A percentile compares a stretch with the other conserved stretches of the same genome.
Conservation (phyloP, 1,140 invertebrate genomes). For the Glossosoma conforme region DNA sequence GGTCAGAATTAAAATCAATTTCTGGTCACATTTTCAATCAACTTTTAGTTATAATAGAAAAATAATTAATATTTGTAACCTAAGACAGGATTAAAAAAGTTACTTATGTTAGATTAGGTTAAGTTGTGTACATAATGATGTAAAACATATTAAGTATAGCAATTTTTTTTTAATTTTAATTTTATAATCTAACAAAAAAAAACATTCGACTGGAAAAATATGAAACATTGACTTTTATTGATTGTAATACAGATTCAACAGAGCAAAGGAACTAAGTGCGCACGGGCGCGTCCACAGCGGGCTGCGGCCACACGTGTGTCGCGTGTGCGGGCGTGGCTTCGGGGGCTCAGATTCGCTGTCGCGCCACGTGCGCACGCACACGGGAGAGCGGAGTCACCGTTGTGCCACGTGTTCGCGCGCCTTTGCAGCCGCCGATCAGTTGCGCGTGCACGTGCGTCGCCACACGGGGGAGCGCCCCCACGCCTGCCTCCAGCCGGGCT, state of each 20-base stretch:
- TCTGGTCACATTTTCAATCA: too few species aligned
- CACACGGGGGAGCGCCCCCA: conserved; percentile 38
- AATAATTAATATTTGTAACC: too few species aligned
- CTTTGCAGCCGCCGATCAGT: conserved; percentile 41
- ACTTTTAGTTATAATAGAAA: too few species aligned
- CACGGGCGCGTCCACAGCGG: conserved; percentile 66
- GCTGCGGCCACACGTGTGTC: conserved; percentile 54
- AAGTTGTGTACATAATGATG: too few species aligned
- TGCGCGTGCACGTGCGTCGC: conserved; percentile 50
- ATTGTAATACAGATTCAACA: conserved; percentile 28
- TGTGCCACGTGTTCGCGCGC: conserved; percentile 42
- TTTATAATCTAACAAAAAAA: too few species aligned
- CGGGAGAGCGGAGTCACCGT: conserved; percentile 53
- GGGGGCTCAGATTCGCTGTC: conserved; percentile 41
- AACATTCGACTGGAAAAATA: too few species aligned
- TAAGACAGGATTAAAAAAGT: too few species aligned
- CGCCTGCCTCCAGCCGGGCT: conserved; percentile 54
- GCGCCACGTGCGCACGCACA: conserved; percentile 49
- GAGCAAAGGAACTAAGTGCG: conserved; percentile 35
- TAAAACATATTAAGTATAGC: too few species aligned
- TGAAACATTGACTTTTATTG: too few species aligned
- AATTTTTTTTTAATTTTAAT: too few species aligned
- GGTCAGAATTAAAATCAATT: too few species aligned
- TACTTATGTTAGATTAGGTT: too few species aligned
- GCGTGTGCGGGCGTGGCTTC: conserved; percentile 45